These are phyloP conservation scores for Eudasyphora cyanicolor DNA, from an alignment of 2,888 invertebrate genomes.

Conservation along the genomic window DNA sequence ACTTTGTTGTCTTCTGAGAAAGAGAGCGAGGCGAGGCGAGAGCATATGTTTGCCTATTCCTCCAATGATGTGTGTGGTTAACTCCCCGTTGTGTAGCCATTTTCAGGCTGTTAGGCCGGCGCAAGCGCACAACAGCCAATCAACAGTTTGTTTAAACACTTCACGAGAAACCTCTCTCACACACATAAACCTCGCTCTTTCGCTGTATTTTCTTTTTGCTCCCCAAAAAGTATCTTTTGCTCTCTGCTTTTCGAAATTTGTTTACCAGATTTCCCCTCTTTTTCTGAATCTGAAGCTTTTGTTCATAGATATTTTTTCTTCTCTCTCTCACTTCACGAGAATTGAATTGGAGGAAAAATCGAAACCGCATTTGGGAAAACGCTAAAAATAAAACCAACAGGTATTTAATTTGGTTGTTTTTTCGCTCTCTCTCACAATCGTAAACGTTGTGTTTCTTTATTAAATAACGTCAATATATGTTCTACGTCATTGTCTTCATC, in stretches of 20 bases:
- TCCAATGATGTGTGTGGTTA: constrained; percentile 75
- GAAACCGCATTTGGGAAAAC: background rate
- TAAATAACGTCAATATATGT: constrained; percentile 5
- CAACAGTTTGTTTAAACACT: constrained; percentile 75
- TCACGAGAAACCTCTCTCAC: constrained; percentile 34
- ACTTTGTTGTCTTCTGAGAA: constrained; percentile 4
- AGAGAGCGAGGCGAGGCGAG: constrained; percentile 53
- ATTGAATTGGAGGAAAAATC: background rate
- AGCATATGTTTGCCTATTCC: constrained; percentile 42
- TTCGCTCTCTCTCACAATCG: background rate
- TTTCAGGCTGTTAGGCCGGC: constrained; percentile 77
- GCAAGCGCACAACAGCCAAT: constrained; percentile 79
- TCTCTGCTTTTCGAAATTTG: constrained; percentile 18
- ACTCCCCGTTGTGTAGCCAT: constrained; percentile 79
- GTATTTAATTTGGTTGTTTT: constrained; percentile 35
- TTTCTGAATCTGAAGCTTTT: constrained; percentile 4
- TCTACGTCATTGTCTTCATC: constrained; percentile 22
- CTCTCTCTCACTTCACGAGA: no score
- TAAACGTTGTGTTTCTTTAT: background rate
- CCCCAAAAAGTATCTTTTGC: background rate
- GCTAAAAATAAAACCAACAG: constrained; percentile 57
- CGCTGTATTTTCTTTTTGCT: background rate
- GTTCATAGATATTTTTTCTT: background rate
- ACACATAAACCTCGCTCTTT: constrained; percentile 35
- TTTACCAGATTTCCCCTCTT: constrained; percentile 65